Conservation (phyloP, 2,888 invertebrate species). For the Catocala fraxini region DNA sequence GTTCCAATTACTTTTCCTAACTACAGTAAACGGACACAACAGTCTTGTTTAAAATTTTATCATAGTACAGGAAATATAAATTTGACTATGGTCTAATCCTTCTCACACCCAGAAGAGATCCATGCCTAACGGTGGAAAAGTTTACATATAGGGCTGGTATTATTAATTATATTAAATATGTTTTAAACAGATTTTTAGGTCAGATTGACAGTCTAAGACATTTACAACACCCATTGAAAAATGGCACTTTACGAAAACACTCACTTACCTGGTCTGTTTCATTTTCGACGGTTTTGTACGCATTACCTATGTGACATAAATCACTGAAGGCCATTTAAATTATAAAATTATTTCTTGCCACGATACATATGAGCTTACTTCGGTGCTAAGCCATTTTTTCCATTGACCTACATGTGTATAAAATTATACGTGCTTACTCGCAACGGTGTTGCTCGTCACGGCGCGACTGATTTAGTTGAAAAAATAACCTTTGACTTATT, state of each 20-base stretch:
- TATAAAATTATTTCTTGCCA: constrained; percentile 85
- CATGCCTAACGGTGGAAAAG: too few species aligned
- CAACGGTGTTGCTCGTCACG: constrained; percentile 78
- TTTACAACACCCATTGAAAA: constrained; percentile 80
- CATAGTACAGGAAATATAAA: too few species aligned
- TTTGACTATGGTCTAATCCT: too few species aligned
- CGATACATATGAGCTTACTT: constrained; percentile 82
- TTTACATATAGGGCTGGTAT: too few species aligned
- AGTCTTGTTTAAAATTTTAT: too few species aligned
- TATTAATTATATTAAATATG: too few species aligned
- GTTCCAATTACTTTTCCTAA: too few species aligned
- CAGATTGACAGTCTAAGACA: constrained; percentile 83
- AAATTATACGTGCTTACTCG: constrained; percentile 78
- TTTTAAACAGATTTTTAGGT: constrained; percentile 65
- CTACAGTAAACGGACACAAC: too few species aligned
- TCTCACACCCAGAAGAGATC: too few species aligned
- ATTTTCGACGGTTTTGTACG: constrained; percentile 86
- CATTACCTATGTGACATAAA: constrained; percentile 85
- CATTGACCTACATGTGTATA: constrained; percentile 87
- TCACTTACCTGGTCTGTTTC: constrained; percentile 84
- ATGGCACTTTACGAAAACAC: constrained; percentile 68
- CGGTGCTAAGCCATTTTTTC: constrained; percentile 86
- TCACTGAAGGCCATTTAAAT: constrained; percentile 88
- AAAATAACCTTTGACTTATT: constrained; percentile 27
- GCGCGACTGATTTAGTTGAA: constrained; percentile 39